Base-by-base conservation (phyloP, 2,888 invertebrate genomes). In the Noctua janthe region DNA sequence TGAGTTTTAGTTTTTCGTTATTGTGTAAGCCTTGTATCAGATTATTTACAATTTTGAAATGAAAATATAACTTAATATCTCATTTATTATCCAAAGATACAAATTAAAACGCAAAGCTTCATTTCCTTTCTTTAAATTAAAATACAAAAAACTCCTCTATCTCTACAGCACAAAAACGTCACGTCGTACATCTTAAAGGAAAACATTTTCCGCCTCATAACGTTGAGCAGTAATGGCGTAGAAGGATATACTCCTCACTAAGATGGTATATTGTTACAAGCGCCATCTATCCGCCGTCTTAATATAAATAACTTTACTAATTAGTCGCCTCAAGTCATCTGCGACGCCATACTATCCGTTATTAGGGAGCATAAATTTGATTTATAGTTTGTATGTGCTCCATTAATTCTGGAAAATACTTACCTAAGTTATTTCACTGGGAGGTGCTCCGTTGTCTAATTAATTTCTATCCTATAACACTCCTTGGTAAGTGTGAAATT, bases 311-410 rank as follows among this genome's bases (percentile, higher is more conserved):
- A 83, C 84, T 86, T 90, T 81, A 78, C 80, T 93, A 92, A 93
- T 93, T 92, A 92, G 89, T 90, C 89, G 83, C 80, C 88, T 91
- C 88, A 86, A 90, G 83, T 80, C 82, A 83, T 85, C 86, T 87
- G 85, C 84, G 81, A 86, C 80, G 88, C 85, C 80, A 88, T 87
- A 88, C 89, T 82, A 90, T 87, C 89, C 90, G 90, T 90, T 92
- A 91, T 93, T 90, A 90, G 84, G 87, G 85, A 71, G 84, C 89
- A 91, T 93, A 90, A 93, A 91, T 89, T 88, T 92, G 91, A 93
- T 93, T 91, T 90, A 92, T 91, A 88, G 89, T 89, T 90, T 87
- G 88, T 89, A 84, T 91, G 87, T 90, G 85, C 76, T 83, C 87
- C 84, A 90, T 89, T 89, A 92, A 91, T 91, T 91, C 79, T 84